Base-by-base conservation (phyloP, 2,113 vertebrate species). In the Zapornia atra region DNA sequence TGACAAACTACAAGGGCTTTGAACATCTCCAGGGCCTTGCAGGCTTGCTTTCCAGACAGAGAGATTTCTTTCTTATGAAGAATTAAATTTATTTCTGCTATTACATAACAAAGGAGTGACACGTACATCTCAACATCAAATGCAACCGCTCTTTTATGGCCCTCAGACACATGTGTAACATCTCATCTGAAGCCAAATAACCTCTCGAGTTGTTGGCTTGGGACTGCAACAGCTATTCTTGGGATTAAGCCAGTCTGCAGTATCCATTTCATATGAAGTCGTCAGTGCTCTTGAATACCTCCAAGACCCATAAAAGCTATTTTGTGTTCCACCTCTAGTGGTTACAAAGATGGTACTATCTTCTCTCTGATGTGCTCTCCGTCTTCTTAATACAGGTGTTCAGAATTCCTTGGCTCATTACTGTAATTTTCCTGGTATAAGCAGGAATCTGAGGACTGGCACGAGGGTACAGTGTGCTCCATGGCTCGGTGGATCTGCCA, bases 161-260 rank as follows among this genome's bases (percentile, higher is more conserved):
- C 22, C 65, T 86, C 1, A 3, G 66, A 72, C 86, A 81, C 9
- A 31, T 9, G 15, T 50, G 50, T 29, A 84, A 56, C 40, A 73
- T 44, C 73, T 94, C 80, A 70, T 59, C 84, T 93, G 79, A 91
- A 93, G 82, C 54, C 87, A 96, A 85, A 82, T 42, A 69, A 91
- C n/a, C 38, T 82, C 44, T 60, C 28, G 26, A 92, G 42, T 6
- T 86, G 26, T 48, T 91, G 73, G 44, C 15, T 69, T 79, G n/a
- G 33, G 53, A 84, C 29, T 76, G 33, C 61, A 72, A 21, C 18
- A 65, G 53, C 70, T 94, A 36, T 71, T 76, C 50, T 33, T 68
- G 54, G 34, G 33, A 46, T 80, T 82, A 82, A 79, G 65, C 28
- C 10, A 65, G 31, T 19, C 44, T 40, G 25, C 21, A 65, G 29